phyloP scores from a whole-genome alignment of 2,797 vertebrate genomes.

The Onychomys torridus region DNA sequence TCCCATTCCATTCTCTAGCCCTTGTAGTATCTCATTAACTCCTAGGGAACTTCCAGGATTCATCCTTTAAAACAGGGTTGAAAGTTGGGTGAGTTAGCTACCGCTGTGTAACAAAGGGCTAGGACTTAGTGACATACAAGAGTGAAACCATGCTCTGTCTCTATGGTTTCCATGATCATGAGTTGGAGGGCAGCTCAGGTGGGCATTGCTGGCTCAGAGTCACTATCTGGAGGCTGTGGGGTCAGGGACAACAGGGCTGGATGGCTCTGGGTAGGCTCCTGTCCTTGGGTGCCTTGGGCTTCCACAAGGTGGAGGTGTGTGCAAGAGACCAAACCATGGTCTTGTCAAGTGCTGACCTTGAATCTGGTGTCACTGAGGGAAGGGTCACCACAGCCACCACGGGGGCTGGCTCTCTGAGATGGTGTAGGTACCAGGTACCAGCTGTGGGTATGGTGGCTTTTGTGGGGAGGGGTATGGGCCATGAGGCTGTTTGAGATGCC shows the following conservation, averaged over 20 bases:
- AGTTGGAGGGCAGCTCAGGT: not conserved
- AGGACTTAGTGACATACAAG: not conserved
- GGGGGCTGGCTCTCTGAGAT: not conserved
- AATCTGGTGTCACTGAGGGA: not conserved
- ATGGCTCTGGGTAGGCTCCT: not conserved
- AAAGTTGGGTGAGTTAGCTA: not conserved
- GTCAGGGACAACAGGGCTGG: not conserved
- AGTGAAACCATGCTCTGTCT: not conserved
- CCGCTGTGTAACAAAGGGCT: not conserved
- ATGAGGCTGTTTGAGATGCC: not conserved
- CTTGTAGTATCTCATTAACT: not conserved
- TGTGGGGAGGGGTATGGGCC: rapidly evolving
- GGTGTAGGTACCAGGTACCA: not conserved
- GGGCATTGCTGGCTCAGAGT: not conserved
- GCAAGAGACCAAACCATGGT: not conserved
- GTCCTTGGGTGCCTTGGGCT: not conserved
- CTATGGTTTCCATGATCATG: not conserved
- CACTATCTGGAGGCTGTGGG: no score
- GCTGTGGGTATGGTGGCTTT: not conserved
- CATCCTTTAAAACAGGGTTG: not conserved
- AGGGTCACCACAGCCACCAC: not conserved
- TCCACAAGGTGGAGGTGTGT: rapidly evolving
- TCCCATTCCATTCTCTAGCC: not conserved
- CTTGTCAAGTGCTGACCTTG: not conserved
- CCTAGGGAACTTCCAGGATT: no score